Evolutionary conservation across 2,888 invertebrate species (phyloP), one percentile per base, ranked within the genome.

Genomic region (Sinodicranocentrus sp.): DNA sequence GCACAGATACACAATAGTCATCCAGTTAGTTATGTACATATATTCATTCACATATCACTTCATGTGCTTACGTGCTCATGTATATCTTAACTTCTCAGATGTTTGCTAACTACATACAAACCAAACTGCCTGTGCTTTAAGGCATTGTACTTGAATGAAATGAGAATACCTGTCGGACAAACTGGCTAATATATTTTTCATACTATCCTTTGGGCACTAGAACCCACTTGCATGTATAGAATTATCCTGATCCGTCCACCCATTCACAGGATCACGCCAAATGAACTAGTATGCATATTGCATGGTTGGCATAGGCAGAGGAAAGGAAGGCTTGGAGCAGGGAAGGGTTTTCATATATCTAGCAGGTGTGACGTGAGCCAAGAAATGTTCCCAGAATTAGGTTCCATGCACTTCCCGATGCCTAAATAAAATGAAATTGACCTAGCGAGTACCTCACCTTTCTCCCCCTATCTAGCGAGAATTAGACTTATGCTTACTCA

Each of bases 81-180:
- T 67, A 26, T 70, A 19, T 52, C 6, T 26, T 48, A 15, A 2
- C n/a, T 67, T 67, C 52, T 26, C 77, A 77, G 52, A 77, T 77
- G 77, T 77, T 77, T 77, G 68, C 68, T 43, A 1, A 23, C 21
- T 15, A 2, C 65, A 65, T 28, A 28, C 17, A 61, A 54, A 73
- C 33, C 19, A 72, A 59, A 19, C 65, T 54, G 28, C 54, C 8
- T 25, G 25, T 10, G 25, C 10, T 54, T 19, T 25, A 77, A 77
- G 68, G 67, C 44, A 68, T 68, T 77, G 77, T 77, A 59, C 77
- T 59, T 77, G 68, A n/a, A n/a, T n/a, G n/a, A 68, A 76, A 72
- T 43, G 23, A 71, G 57, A 73, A 77, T 77, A 77, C 77, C 77
- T 77, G 77, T 77, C 59, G 68, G 52, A 68, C 63, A 28, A 44